Conservation (phyloP, 23 tunicate species). For the Styela clava region DNA sequence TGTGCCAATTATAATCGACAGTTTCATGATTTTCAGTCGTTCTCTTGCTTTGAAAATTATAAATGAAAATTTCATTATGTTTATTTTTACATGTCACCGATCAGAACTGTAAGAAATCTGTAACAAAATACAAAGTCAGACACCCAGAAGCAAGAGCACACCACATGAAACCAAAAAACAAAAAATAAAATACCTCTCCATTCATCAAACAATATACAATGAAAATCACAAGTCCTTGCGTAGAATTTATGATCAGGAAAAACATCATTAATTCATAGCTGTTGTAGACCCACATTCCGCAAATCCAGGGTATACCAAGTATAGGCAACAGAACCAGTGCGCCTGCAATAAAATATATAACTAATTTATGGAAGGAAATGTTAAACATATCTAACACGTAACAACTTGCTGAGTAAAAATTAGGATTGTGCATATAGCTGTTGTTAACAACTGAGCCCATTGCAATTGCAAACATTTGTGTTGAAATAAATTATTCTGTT, state of each 20-base stretch:
- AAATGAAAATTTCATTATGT: too few species aligned
- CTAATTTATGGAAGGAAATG: too few species aligned
- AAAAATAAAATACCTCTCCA: slow-evolving; percentile 90
- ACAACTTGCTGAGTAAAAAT: not conserved
- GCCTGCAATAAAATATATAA: slow-evolving; percentile 31
- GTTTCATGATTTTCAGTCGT: too few species aligned
- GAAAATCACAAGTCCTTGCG: slow-evolving; percentile 77
- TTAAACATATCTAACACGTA: not conserved
- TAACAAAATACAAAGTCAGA: too few species aligned
- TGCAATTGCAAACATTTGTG: not conserved
- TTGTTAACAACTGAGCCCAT: not conserved
- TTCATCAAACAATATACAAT: slow-evolving; percentile 71
- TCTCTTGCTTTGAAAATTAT: too few species aligned
- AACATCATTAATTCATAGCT: slow-evolving; percentile 49
- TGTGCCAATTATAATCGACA: too few species aligned
- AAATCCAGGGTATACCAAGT: slow-evolving; percentile 83
- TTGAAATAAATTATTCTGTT: not conserved
- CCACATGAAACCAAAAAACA: too few species aligned
- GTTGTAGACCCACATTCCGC: slow-evolving; percentile 45
- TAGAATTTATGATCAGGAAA: slow-evolving; percentile 60
- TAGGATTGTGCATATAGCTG: too few species aligned
- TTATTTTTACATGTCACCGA: too few species aligned
- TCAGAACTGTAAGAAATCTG: too few species aligned
- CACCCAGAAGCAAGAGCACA: too few species aligned
- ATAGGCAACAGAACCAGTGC: slow-evolving; percentile 71